Evolutionary conservation across 2,113 vertebrate species (phyloP).

Genomic region (Diglossa brunneiventris): DNA sequence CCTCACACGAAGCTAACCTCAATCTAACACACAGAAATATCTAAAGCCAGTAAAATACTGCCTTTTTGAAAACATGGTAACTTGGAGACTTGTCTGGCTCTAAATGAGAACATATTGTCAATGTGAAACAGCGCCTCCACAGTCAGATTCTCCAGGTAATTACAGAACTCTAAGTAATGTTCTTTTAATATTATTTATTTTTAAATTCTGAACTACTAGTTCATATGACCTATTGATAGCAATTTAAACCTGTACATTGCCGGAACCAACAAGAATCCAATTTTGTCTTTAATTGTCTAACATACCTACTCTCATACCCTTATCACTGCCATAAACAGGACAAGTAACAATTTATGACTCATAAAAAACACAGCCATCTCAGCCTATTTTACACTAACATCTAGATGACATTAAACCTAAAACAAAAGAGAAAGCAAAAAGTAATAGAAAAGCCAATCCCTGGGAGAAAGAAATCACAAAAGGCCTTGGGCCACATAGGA

Average conservation of each 20-base stretch:
- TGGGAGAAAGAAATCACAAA: not conserved
- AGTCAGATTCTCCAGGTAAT: not conserved
- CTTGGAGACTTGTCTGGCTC: not conserved
- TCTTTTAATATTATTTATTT: not conserved
- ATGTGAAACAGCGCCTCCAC: not conserved
- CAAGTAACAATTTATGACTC: not conserved
- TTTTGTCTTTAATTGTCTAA: not conserved
- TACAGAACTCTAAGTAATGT: not conserved
- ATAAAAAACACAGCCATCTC: not conserved
- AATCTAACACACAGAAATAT: not conserved
- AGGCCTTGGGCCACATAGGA: not conserved
- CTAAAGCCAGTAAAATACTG: not conserved
- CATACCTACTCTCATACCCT: not conserved
- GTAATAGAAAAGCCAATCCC: not conserved
- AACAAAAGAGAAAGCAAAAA: not conserved
- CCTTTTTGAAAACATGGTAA: not conserved
- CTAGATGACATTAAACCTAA: not conserved
- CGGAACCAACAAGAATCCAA: not conserved
- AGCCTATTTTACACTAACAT: not conserved
- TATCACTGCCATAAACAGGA: not conserved
- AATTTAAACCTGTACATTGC: not conserved
- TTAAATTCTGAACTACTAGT: not conserved
- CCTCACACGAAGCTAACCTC: not conserved
- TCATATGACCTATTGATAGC: not conserved
- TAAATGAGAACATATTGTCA: not conserved